These are phyloP conservation scores for Troides aeacus DNA, from an alignment of 2,888 invertebrate species.

Conservation along the genomic window DNA sequence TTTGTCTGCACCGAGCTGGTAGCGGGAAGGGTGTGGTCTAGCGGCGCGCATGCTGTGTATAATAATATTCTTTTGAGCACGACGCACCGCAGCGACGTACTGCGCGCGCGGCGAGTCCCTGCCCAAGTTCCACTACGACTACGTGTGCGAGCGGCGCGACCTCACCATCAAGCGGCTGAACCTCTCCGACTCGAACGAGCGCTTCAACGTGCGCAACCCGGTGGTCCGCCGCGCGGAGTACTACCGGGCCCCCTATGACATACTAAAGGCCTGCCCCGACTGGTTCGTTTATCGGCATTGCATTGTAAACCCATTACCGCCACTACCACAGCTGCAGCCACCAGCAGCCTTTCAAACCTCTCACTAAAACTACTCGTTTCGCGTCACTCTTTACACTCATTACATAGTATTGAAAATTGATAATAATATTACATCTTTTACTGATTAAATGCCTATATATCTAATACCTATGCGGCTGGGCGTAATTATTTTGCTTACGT, in stretches of 20 bases:
- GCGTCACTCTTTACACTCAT: too few species aligned
- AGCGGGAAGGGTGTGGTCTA: too few species aligned
- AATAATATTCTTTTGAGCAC: not conserved
- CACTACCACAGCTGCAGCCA: not conserved
- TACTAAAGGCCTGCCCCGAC: slow-evolving; percentile 71
- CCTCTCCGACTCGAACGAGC: slow-evolving; percentile 68
- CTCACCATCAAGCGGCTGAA: slow-evolving; percentile 69
- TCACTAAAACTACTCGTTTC: too few species aligned
- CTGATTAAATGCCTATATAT: too few species aligned
- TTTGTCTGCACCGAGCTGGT: too few species aligned
- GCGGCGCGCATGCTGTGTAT: not conserved
- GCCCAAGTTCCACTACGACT: slow-evolving; percentile 73
- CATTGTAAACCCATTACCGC: not conserved
- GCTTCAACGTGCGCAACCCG: slow-evolving; percentile 68
- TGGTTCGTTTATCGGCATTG: slow-evolving; percentile 50
- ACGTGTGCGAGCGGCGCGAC: slow-evolving; percentile 68
- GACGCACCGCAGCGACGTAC: slow-evolving; percentile 51
- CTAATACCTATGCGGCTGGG: too few species aligned
- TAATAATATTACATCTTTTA: too few species aligned
- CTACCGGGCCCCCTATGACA: slow-evolving; percentile 69
- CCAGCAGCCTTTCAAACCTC: not conserved
- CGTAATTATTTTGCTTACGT: too few species aligned
- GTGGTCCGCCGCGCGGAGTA: slow-evolving; percentile 69
- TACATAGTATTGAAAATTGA: too few species aligned
- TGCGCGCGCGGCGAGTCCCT: slow-evolving; percentile 65